Percentiles rank a stretch among this genome's conserved stretches.
Conservation (phyloP, 2,888 invertebrate species). For the Ceriagrion tenellum region DNA sequence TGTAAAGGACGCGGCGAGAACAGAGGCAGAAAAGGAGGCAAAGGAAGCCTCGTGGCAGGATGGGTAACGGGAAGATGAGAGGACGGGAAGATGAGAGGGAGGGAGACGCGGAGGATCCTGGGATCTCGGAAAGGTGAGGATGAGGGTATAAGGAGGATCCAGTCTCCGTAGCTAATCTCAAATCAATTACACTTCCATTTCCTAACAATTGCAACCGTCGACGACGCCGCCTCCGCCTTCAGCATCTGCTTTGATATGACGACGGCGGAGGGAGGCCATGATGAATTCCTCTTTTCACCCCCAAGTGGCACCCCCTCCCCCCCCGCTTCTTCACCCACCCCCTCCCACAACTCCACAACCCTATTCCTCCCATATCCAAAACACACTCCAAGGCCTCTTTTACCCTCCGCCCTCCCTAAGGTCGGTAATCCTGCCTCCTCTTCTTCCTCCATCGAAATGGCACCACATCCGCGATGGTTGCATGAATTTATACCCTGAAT, state of each 20-base stretch:
- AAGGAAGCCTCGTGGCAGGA: background rate
- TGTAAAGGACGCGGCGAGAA: background rate
- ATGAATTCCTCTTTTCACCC: slow-evolving; percentile 51
- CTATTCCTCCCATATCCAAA: background rate
- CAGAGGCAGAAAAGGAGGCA: background rate
- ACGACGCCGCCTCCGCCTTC: slow-evolving; percentile 49
- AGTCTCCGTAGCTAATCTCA: slow-evolving; percentile 60
- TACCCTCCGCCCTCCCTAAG: background rate
- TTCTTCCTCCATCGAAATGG: background rate
- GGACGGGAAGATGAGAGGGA: background rate
- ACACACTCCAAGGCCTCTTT: background rate
- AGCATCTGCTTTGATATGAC: slow-evolving; percentile 59
- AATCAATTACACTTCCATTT: slow-evolving; percentile 68
- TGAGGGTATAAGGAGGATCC: background rate
- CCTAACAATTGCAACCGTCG: slow-evolving; percentile 64
- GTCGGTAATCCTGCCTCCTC: background rate
- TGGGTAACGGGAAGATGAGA: background rate
- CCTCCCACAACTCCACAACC: background rate
- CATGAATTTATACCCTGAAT: background rate
- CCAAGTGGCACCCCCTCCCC: background rate
- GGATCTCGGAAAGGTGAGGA: background rate
- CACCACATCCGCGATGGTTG: background rate
- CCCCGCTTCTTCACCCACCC: too few relatives aligned
- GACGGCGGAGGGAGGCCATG: background rate
- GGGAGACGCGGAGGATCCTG: background rate